Conservation (phyloP, 2,888 invertebrate species). For the Platypus cylindrus region DNA sequence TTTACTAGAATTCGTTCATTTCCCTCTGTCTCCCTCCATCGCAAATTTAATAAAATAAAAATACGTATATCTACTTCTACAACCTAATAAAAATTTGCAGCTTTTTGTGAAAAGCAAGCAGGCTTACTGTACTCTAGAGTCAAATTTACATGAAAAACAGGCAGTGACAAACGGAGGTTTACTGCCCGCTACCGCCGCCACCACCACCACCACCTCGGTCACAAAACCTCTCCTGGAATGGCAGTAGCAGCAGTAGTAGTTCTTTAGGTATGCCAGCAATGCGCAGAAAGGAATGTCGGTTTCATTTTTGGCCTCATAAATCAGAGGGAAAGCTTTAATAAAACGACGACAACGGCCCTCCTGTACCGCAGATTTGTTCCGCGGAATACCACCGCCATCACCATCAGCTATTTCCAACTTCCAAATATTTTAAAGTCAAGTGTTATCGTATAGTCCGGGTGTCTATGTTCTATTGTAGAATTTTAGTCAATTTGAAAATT, state of each 20-base stretch:
- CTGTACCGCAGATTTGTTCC: constrained; percentile 25
- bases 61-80: constrained; percentile 14
- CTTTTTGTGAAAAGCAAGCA: constrained; percentile 10
- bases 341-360: constrained; percentile 29
- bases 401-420: constrained; percentile 18
- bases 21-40: too few species aligned
- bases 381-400: too few species aligned
- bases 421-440: constrained; percentile 14
- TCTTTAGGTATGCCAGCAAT: constrained; percentile 35
- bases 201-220: neutral
- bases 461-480: constrained; percentile 1
- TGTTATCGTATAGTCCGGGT: constrained; percentile 7
- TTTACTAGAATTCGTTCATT: constrained; percentile 10
- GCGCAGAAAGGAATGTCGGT: constrained; percentile 31
- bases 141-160: constrained; percentile 18
- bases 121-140: too few species aligned
- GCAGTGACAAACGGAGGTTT: too few species aligned
- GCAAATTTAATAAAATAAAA: constrained; percentile 13
- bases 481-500: neutral
- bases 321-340: constrained; percentile 35
- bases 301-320: constrained; percentile 35
- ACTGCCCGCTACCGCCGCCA: neutral
- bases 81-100: constrained; percentile 16
- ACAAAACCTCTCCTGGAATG: constrained; percentile 9
- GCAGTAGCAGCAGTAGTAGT: constrained; percentile 21